Conservation (phyloP, 2,888 invertebrate species). For the Odontocerum albicorne region DNA sequence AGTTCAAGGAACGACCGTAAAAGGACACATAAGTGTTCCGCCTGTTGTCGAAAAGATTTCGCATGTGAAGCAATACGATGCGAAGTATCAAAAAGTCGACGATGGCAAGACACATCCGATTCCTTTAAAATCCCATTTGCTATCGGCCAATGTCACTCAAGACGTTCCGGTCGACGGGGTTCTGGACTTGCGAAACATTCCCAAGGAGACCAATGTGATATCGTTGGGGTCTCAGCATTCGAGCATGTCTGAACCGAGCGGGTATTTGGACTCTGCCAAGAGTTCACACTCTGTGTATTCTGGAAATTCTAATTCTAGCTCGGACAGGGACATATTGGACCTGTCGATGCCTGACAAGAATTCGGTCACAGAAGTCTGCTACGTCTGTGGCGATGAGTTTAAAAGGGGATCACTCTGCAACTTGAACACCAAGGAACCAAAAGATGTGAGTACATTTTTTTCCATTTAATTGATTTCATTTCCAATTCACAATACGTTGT, state of each 20-base stretch:
- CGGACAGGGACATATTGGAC: conserved; percentile 84
- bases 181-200: conserved; percentile 34
- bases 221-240: conserved; percentile 58
- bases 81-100: conserved; percentile 27
- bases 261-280: conserved; percentile 50
- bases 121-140: conserved; percentile 31
- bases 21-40: conserved; percentile 31
- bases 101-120: conserved; percentile 28
- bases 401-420: conserved; percentile 79
- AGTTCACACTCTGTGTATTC: conserved; percentile 57
- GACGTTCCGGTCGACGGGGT: conserved; percentile 35
- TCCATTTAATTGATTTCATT: too few species aligned
- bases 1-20: conserved; percentile 15
- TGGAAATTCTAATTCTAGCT: conserved; percentile 56
- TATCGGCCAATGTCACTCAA: conserved; percentile 20
- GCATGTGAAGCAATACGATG: conserved; percentile 20
- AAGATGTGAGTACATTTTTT: conserved; percentile 42
- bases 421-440: conserved; percentile 63
- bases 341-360: conserved; percentile 92
- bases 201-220: conserved; percentile 55
- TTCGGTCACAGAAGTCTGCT: conserved; percentile 86
- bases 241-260: conserved; percentile 53
- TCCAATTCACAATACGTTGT: too few species aligned
- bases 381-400: conserved; percentile 88
- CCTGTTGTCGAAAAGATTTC: conserved; percentile 26